Percentiles rank a stretch among this genome's conserved stretches.
These are phyloP conservation scores for Camelus dromedarius DNA, from an alignment of 2,113 vertebrate genomes.

Conservation along the genomic window DNA sequence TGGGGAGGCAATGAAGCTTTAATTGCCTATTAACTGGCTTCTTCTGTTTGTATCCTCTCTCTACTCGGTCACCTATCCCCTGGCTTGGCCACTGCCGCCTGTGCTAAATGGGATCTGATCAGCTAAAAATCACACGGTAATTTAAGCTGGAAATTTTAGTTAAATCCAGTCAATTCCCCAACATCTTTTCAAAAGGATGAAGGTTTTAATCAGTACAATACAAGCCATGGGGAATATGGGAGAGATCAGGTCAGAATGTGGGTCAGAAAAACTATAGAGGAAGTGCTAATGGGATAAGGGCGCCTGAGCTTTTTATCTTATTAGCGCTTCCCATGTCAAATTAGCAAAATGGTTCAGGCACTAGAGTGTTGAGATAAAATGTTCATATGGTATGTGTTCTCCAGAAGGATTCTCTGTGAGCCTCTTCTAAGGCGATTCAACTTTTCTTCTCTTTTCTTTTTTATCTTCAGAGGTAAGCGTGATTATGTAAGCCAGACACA, in stretches of 20 bases:
- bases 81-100: constrained; percentile 28
- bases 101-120: constrained; percentile 71
- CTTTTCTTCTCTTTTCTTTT: constrained; percentile 72
- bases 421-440: constrained; percentile 41
- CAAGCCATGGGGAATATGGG: constrained; percentile 82
- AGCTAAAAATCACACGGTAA: constrained; percentile 76
- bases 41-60: constrained; percentile 45
- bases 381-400: background rate
- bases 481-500: background rate
- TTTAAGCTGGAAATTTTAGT: constrained; percentile 79
- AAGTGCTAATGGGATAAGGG: constrained; percentile 82
- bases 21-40: constrained; percentile 75
- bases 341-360: constrained; percentile 82
- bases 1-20: constrained; percentile 65
- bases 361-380: constrained; percentile 69
- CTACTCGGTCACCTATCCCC: background rate
- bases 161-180: constrained; percentile 75
- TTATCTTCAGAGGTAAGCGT: constrained; percentile 27
- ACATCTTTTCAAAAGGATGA: constrained; percentile 76
- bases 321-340: constrained; percentile 84
- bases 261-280: constrained; percentile 85
- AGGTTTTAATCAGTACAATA: constrained; percentile 77
- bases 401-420: constrained; percentile 7
- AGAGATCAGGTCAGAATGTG: constrained; percentile 83
- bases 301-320: constrained; percentile 84